Evolutionary conservation across 2,113 vertebrate genomes (phyloP), one percentile per base, ranked within the genome.

Genomic region (Corydoras sp.): DNA sequence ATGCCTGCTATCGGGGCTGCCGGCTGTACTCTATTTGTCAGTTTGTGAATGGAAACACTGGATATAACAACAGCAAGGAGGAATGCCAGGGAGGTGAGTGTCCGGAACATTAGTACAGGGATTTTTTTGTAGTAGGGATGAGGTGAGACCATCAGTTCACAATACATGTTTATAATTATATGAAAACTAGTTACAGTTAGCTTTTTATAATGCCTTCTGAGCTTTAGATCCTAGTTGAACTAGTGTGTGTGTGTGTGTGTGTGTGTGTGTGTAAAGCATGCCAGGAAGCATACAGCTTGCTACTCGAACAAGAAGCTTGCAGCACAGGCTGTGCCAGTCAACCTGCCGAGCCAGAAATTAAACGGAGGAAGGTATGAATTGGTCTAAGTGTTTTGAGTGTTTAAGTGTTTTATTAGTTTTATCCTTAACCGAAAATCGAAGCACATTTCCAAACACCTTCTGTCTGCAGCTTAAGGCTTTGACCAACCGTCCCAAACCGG

Each of bases 11-110:
- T 82, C 93, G 95, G 0, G 97, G 97, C 76, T 99, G 97, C 83
- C 93, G 95, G 71, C 94, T 99, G 79, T 97, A 96, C 88, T 96
- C 96, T 82, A 97, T 99, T 85, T 99, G 96, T 84, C 94, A 92
- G 85, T 98, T 98, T 1, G 95, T 99, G 86, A 95, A 95, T 73
- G 91, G 89, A 49, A 92, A 91, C 50, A 87, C 92, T 0, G 92
- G 91, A 80, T 92, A 93, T 79, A 97, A 98, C 69, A 89, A 90
- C 59, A 98, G 95, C 77, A 90, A 86, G 79, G 90, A 90, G 3
- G 92, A 99, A 81, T 98, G 97, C 60, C 92, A 95, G 72, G 92
- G 92, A 91, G 92, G 93, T 95, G 85, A 89, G 88, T 63, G 2
- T 43, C 4, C 7, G 35, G 35, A 43, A 24, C 7, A 43, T 43